Conservation (phyloP, 1,140 invertebrate genomes). For the Tetramorium parvispinum region DNA sequence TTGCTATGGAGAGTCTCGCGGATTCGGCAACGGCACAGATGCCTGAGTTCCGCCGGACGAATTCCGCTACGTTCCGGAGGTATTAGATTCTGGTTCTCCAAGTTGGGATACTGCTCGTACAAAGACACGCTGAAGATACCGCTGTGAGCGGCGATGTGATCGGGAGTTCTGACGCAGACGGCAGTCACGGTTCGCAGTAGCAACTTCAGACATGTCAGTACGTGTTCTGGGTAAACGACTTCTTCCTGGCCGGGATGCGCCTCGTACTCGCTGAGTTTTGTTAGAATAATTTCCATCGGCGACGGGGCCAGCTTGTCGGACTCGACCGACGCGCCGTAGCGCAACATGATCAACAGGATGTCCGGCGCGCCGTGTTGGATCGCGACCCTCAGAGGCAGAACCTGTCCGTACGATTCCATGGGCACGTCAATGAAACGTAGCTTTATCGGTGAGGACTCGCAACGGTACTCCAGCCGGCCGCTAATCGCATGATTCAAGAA, state of each 20-base stretch:
- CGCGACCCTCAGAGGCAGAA: conserved; percentile 89
- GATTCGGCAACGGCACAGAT: conserved; percentile 88
- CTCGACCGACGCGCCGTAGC: conserved; percentile 88
- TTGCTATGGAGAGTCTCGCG: conserved; percentile 88
- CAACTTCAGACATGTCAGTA: conserved; percentile 89
- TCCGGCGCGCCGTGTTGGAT: conserved; percentile 90
- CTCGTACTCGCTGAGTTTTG: conserved; percentile 88
- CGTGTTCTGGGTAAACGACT: conserved; percentile 88
- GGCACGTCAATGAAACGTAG: conserved; percentile 91
- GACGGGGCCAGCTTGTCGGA: conserved; percentile 84
- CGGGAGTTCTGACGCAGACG: conserved; percentile 80
- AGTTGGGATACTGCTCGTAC: conserved; percentile 88
- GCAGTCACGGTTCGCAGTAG: conserved; percentile 88
- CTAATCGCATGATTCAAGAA: conserved; percentile 91
- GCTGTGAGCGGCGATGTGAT: conserved; percentile 75
- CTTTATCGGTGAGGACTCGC: conserved; percentile 65
- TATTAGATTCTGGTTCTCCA: conserved; percentile 88
- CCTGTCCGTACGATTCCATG: conserved; percentile 91
- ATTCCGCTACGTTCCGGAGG: conserved; percentile 88
- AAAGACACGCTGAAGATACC: conserved; percentile 85
- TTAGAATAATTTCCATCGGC: conserved; percentile 87
- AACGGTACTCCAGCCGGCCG: conserved; percentile 86
- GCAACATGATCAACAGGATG: conserved; percentile 90
- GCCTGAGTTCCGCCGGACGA: conserved; percentile 86
- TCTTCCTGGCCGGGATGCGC: conserved; percentile 66